Conservation (phyloP, 2,888 invertebrate species). For the Catocala nupta region DNA sequence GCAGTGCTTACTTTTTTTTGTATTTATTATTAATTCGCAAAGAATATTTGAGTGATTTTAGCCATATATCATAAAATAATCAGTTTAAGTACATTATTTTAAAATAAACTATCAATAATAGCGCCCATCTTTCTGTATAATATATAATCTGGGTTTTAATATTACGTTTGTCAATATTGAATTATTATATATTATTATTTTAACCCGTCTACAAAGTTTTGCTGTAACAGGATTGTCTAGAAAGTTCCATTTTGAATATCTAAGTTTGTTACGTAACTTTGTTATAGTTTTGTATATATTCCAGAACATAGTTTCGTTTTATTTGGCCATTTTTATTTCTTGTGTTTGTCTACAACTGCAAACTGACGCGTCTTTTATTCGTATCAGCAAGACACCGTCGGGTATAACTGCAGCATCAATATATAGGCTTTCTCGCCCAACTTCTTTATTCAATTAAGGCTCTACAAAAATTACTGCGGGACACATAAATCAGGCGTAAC, state of each 20-base stretch:
- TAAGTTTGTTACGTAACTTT: conserved; percentile 1
- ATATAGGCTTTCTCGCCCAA: conserved; percentile 39
- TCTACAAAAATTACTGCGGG: conserved; percentile 73
- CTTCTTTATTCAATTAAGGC: conserved; percentile 77
- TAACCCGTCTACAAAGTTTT: conserved; percentile 2
- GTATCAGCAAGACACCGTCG: conserved; percentile 3
- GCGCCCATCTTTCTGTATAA: no score
- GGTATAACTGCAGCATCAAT: not conserved
- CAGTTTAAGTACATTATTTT: no score
- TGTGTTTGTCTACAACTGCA: no score
- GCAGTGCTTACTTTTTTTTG: no score
- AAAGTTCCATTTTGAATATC: conserved; percentile 5
- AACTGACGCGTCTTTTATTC: not conserved
- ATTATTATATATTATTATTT: conserved; percentile 1
- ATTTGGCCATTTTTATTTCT: not conserved
- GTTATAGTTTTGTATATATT: not conserved
- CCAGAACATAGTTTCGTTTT: not conserved
- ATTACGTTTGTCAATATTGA: not conserved
- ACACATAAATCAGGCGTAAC: conserved; percentile 74
- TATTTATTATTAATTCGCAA: no score
- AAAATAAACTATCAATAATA: no score
- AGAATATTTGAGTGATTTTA: no score
- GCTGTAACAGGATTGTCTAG: not conserved
- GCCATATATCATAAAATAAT: no score
- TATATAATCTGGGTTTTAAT: no score